Percentiles rank a stretch among this genome's conserved stretches.
These are phyloP conservation scores for Probosciger aterrimus DNA, from an alignment of 2,113 vertebrate genomes.

Conservation along the genomic window DNA sequence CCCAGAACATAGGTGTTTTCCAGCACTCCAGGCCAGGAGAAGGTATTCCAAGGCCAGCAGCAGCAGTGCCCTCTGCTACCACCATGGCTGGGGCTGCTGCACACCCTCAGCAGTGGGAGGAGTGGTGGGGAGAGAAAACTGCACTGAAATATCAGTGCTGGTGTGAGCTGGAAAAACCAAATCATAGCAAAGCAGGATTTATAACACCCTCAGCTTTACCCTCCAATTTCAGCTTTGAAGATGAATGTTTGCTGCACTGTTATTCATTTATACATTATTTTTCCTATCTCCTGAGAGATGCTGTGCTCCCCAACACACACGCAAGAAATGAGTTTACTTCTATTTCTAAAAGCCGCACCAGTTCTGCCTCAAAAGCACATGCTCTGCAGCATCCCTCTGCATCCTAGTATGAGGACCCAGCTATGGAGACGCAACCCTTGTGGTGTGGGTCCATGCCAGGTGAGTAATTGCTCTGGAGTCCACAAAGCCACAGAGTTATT, in stretches of 20 bases:
- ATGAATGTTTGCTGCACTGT: constrained; percentile 40
- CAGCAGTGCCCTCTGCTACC: not conserved
- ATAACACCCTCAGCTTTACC: constrained; percentile 24
- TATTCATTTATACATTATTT: constrained; percentile 52
- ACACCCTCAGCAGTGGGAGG: not conserved
- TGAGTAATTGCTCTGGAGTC: not conserved
- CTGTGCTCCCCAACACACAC: not conserved
- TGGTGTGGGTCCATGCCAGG: not conserved
- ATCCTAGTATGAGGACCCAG: rapidly evolving
- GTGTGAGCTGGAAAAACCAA: not conserved
- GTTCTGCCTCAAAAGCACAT: not conserved
- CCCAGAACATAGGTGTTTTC: rapidly evolving
- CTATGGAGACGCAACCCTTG: rapidly evolving
- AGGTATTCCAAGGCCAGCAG: not conserved
- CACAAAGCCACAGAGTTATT: rapidly evolving
- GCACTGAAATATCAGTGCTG: not conserved
- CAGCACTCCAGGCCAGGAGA: not conserved
- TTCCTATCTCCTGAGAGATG: constrained; percentile 14
- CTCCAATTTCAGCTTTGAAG: constrained; percentile 48
- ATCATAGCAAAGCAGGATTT: constrained; percentile 35
- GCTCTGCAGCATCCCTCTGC: not conserved
- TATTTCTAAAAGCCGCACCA: not conserved
- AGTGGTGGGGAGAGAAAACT: rapidly evolving
- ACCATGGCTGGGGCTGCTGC: rapidly evolving
- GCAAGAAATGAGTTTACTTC: not conserved